Evolutionary conservation across 2,113 vertebrate genomes (phyloP).

Genomic region (Bubo blakistoni): DNA sequence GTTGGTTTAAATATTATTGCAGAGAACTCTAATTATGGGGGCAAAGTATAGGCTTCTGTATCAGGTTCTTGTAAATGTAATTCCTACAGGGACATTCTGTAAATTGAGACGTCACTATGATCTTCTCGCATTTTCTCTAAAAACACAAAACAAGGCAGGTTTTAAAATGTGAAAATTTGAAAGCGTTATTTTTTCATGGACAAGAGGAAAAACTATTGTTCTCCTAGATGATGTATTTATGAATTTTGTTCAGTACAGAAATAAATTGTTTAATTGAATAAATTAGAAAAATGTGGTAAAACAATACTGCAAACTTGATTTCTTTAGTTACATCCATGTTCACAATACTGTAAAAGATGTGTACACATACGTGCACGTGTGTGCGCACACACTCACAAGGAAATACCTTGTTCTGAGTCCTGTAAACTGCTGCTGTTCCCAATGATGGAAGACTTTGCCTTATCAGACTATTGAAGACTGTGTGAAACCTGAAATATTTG

Average conservation of each 20-base stretch:
- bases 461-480: slow-evolving; percentile 72
- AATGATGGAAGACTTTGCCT: slow-evolving; percentile 76
- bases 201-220: slow-evolving; percentile 69
- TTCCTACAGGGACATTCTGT: slow-evolving; percentile 70
- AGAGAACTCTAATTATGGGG: slow-evolving; percentile 74
- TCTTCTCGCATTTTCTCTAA: slow-evolving; percentile 68
- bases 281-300: slow-evolving; percentile 68
- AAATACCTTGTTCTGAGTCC: slow-evolving; percentile 52
- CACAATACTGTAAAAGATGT: background rate
- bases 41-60: slow-evolving; percentile 73
- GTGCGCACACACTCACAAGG: background rate
- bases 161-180: slow-evolving; percentile 72
- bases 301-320: slow-evolving; percentile 37
- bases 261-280: slow-evolving; percentile 66
- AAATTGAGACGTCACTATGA: slow-evolving; percentile 54
- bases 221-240: slow-evolving; percentile 77
- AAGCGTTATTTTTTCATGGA: slow-evolving; percentile 75
- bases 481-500: slow-evolving; percentile 47
- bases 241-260: slow-evolving; percentile 67
- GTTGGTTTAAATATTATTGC: slow-evolving; percentile 77
- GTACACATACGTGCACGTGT: background rate
- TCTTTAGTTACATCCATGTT: slow-evolving; percentile 2
- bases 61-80: slow-evolving; percentile 76
- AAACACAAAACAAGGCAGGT: slow-evolving; percentile 55
- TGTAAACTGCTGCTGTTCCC: slow-evolving; percentile 78